These are phyloP conservation scores for Phengaris arion DNA, from an alignment of 2,888 invertebrate species.

Conservation along the genomic window DNA sequence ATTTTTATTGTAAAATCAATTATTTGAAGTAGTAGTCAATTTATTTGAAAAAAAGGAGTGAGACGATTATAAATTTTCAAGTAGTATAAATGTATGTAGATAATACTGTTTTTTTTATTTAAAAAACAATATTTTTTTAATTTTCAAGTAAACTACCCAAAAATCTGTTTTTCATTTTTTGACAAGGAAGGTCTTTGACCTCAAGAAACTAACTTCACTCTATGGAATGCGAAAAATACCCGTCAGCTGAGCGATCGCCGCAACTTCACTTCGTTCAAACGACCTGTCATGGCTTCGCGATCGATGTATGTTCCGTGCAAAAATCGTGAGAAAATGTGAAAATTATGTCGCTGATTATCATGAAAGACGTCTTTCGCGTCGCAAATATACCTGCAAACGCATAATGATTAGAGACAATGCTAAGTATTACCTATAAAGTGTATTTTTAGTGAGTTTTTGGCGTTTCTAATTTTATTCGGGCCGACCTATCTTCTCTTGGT, in stretches of 20 bases:
- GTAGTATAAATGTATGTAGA: too few species aligned
- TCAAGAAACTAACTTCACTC: slow-evolving; percentile 57
- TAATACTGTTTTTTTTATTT: too few species aligned
- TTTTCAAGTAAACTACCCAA: too few species aligned
- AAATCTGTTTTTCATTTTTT: slow-evolving; percentile 35
- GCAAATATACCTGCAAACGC: slow-evolving; percentile 47
- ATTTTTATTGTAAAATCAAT: too few species aligned
- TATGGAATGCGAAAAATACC: slow-evolving; percentile 56
- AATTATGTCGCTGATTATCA: slow-evolving; percentile 64
- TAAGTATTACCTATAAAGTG: slow-evolving; percentile 58
- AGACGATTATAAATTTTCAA: too few species aligned
- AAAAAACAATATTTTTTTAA: too few species aligned
- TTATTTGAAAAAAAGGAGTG: too few species aligned
- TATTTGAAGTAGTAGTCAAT: too few species aligned
- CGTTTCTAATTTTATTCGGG: slow-evolving; percentile 73
- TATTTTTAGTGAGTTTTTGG: slow-evolving; percentile 69
- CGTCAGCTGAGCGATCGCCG: slow-evolving; percentile 72
- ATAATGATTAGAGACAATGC: slow-evolving; percentile 55
- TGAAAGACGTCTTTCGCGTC: slow-evolving; percentile 47
- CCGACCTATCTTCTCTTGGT: slow-evolving; percentile 65
- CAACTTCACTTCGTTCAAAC: slow-evolving; percentile 67
- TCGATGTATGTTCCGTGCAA: slow-evolving; percentile 66
- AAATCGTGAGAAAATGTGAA: slow-evolving; percentile 69
- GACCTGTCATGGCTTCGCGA: slow-evolving; percentile 76
- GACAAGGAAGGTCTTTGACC: slow-evolving; percentile 59